Evolutionary conservation across 2,113 vertebrate genomes (phyloP), one percentile per base, ranked within the genome.

Genomic region (Plectropomus leopardus): DNA sequence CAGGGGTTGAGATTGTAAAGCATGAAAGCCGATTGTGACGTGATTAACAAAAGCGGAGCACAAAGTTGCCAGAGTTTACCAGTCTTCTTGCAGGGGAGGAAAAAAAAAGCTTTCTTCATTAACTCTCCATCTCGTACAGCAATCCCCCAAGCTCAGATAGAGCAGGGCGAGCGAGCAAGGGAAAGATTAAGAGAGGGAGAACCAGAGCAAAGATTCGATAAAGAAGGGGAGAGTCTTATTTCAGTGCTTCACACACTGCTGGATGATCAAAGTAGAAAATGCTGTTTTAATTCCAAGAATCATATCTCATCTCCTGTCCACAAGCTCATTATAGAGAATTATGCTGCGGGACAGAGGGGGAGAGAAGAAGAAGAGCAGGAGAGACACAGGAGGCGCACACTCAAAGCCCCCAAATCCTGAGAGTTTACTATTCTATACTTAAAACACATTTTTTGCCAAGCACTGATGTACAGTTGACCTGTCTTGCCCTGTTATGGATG

Each of bases 241-340:
- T 92, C 84, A 82, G 72, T 32, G 71, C 83, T 89, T 79, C 88
- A 76, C 86, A 85, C 81, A 82, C 75, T 88, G 85, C 80, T 77
- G 63, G 30, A 74, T 89, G 91, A 94, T 94, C 90, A 94, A 94
- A 93, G 90, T 80, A 82, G 80, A 89, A 91, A 92, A 92, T 88
- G 87, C 89, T 90, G 86, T 92, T 94, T 94, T 94, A 92, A 92
- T 94, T 94, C 83, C 78, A 86, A 87, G 88, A 93, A 93, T 90
- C 88, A 87, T 86, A 93, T 93, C 92, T 94, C 88, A 86, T 94
- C 78, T 90, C 76, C 69, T 87, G 86, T 92, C 85, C 86, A 93
- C 87, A 91, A 88, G 88, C 92, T 94, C 89, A 91, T 94, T 93
- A 94, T 83, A 76, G 69, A 89, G 89, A 88, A 87, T 82, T 83